Conservation (phyloP, 1,140 invertebrate genomes). For the Pemphigus obesinymphae region DNA sequence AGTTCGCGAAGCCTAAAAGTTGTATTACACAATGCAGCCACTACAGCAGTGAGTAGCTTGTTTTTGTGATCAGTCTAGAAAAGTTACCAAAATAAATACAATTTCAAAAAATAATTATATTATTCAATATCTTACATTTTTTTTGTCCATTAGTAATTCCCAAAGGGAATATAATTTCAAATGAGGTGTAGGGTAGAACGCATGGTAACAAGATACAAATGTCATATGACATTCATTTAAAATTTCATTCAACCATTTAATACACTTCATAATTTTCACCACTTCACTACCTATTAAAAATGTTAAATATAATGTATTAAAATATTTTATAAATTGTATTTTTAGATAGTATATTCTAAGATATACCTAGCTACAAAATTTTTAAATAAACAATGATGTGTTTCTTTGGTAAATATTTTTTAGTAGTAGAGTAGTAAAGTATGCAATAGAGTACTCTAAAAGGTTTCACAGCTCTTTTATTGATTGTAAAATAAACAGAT, state of each 20-base stretch:
- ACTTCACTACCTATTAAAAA: conserved; percentile 5
- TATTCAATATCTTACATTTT: conserved; percentile 59
- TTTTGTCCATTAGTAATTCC: conserved; percentile 73
- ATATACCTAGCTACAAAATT: not conserved
- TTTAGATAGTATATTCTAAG: not conserved
- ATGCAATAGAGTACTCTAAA: not conserved
- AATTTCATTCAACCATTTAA: conserved; percentile 54
- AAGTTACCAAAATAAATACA: not conserved
- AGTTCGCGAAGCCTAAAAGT: conserved; percentile 71
- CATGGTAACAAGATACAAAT: conserved; percentile 88
- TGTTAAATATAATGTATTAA: not conserved
- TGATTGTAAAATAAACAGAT: not conserved
- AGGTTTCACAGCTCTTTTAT: not conserved
- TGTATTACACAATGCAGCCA: conserved; percentile 75
- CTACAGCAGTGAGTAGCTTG: conserved; percentile 67
- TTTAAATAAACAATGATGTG: not conserved
- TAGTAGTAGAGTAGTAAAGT: too few species aligned
- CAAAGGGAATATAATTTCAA: conserved; percentile 90
- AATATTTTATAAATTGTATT: not conserved
- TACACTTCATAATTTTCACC: conserved; percentile 21
- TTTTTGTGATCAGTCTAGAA: conserved; percentile 57
- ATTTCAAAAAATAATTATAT: not conserved
- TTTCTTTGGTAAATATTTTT: not conserved
- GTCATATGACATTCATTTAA: conserved; percentile 86
- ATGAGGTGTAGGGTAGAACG: conserved; percentile 89